phyloP scores from a whole-genome alignment of 2,797 vertebrate species.

The Taenioides sp. region DNA sequence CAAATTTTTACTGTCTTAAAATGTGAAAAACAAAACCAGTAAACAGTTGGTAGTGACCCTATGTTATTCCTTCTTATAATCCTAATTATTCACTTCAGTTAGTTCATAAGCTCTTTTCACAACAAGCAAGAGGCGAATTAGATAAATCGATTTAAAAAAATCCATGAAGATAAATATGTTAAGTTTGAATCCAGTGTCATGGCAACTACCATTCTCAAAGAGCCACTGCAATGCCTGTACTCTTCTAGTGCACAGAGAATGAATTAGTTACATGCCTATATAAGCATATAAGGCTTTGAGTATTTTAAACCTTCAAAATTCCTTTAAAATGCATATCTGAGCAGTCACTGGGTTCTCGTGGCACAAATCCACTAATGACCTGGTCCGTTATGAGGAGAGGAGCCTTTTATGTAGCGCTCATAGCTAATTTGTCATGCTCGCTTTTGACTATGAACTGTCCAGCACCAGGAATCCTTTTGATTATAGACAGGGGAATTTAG shows the following conservation, averaged over 20 bases:
- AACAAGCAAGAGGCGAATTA: not conserved
- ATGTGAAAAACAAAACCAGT: too few relatives aligned
- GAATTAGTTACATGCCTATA: not conserved
- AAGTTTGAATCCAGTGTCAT: not conserved
- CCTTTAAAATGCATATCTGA: not conserved
- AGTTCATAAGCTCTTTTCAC: too few relatives aligned
- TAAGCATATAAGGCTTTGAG: not conserved
- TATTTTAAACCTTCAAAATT: not conserved
- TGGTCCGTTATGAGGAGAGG: slow-evolving; percentile 1
- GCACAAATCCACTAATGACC: slow-evolving; percentile 8
- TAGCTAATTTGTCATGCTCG: slow-evolving; percentile 16
- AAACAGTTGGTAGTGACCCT: too few relatives aligned
- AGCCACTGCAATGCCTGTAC: not conserved
- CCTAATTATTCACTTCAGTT: too few relatives aligned
- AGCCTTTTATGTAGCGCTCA: slow-evolving; percentile 21
- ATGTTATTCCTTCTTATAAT: too few relatives aligned
- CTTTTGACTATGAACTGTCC: not conserved
- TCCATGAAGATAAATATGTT: not conserved
- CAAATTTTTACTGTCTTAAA: too few relatives aligned
- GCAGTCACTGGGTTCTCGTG: not conserved
- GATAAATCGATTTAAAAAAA: not conserved
- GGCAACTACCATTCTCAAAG: not conserved
- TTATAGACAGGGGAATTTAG: slow-evolving; percentile 16
- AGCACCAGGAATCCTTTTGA: slow-evolving; percentile 30
- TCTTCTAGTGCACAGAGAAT: not conserved